Evolutionary conservation across 2,113 vertebrate species (phyloP), one percentile per base, ranked within the genome.

Genomic region (Anarrhichthys ocellatus): DNA sequence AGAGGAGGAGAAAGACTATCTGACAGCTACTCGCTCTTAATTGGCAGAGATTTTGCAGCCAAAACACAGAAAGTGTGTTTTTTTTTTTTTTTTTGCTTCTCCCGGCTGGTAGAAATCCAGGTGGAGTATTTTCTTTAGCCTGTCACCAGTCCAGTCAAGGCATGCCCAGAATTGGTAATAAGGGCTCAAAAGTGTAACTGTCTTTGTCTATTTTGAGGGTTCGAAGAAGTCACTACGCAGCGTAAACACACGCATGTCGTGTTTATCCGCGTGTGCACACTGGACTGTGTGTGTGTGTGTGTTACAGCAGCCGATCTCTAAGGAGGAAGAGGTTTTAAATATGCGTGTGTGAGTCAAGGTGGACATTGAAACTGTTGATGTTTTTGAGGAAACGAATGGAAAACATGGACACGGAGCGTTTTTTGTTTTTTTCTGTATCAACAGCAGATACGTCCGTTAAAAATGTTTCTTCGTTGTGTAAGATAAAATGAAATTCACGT

Each of bases 1-100:
- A 61, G 40, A 59, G 17, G 64, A 10, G 64, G 73, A 84, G 63
- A 74, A 81, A 29, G n/a, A 46, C 71, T 38, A 22, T 11, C 73
- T 42, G 52, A 32, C 18, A n/a, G 48, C 32, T 54, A 1, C 29
- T 64, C 24, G 14, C 44, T 38, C 1, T 52, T 32, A 5, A 32
- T 36, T 72, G 27, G 6, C 24, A 24, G 46, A 22, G 27, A 46
- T 58, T 75, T 17, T 61, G 7, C 40, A 32, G 71, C 27, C 44
- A 50, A n/a, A 63, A 63, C 10, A 4, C 62, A 63, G 29, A 65
- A 14, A 9, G 6, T 22, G 15, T 10, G 15, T 6, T 22, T 59
- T 42, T 0, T 5, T 34, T 27, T 52, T 52, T 1, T 13, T 29
- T 44, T 8, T 7, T 27, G 27, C 4, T 22, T 13, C 34, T 82